Conservation (phyloP, 2,113 vertebrate genomes). For the Oreocharis arfaki region DNA sequence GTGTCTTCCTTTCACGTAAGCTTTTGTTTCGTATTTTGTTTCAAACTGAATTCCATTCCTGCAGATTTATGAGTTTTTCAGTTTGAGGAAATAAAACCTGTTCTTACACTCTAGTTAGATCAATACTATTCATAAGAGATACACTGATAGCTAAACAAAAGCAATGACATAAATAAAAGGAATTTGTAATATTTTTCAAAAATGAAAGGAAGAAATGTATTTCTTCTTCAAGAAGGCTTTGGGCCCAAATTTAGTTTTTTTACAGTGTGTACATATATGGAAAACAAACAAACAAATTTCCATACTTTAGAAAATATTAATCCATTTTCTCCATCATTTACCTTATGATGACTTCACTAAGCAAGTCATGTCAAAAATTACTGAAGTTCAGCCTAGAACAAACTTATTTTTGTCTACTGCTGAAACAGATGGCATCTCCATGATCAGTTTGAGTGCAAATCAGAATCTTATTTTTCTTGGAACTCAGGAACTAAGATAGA, state of each 20-base stretch:
- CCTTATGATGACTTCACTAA: neutral
- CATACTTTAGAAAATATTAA: neutral
- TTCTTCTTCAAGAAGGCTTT: neutral
- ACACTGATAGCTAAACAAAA: neutral
- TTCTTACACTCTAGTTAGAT: neutral
- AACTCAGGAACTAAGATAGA: neutral
- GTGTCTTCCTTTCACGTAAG: neutral
- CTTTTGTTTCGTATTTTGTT: neutral
- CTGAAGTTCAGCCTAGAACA: neutral
- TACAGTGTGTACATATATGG: neutral
- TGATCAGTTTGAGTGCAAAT: neutral
- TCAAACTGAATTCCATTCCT: neutral
- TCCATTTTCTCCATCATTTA: neutral
- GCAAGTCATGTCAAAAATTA: neutral
- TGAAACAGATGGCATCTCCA: neutral
- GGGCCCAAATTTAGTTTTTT: neutral
- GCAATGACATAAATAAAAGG: neutral
- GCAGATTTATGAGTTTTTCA: neutral
- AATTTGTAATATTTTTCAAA: neutral
- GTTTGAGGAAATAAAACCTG: neutral
- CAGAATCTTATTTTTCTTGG: neutral
- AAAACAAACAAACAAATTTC: neutral
- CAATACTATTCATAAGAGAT: neutral
- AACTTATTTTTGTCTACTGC: neutral
- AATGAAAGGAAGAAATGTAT: neutral